Evolutionary conservation across 2,113 vertebrate genomes (phyloP).

Genomic region (Epinephelus fuscoguttatus): DNA sequence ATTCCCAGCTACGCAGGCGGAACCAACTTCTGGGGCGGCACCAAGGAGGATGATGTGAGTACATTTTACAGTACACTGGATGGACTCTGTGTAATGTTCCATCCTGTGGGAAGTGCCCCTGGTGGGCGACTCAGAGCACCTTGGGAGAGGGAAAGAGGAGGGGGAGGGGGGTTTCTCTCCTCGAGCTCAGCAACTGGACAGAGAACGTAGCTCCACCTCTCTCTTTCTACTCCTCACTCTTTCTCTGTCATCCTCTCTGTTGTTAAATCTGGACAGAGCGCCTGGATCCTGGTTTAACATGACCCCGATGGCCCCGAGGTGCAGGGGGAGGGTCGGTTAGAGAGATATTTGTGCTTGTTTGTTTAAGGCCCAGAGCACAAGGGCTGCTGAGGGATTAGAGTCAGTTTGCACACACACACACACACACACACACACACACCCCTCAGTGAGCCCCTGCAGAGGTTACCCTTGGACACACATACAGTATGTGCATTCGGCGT

Average conservation of each 20-base stretch:
- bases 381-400: slow-evolving; percentile 53
- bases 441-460: slow-evolving; percentile 45
- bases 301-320: slow-evolving; percentile 42
- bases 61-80: background rate
- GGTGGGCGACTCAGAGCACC: background rate
- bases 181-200: too few species aligned
- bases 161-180: background rate
- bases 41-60: slow-evolving; percentile 99
- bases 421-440: slow-evolving; percentile 29
- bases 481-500: slow-evolving; percentile 41
- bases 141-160: background rate
- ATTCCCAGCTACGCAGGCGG: slow-evolving; percentile 98
- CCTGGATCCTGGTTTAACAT: slow-evolving; percentile 30
- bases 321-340: slow-evolving; percentile 15
- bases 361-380: slow-evolving; percentile 62
- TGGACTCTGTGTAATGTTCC: slow-evolving; percentile 12
- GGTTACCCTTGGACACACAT: slow-evolving; percentile 57
- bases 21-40: slow-evolving; percentile 99
- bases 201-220: background rate
- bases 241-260: background rate
- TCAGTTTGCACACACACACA: slow-evolving; percentile 42
- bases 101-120: background rate
- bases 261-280: background rate
- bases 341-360: slow-evolving; percentile 50
- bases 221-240: background rate